A percentile compares a stretch with the other conserved stretches of the same genome.
phyloP scores from a whole-genome alignment of 2,113 vertebrate species.

The Dipodomys spectabilis region DNA sequence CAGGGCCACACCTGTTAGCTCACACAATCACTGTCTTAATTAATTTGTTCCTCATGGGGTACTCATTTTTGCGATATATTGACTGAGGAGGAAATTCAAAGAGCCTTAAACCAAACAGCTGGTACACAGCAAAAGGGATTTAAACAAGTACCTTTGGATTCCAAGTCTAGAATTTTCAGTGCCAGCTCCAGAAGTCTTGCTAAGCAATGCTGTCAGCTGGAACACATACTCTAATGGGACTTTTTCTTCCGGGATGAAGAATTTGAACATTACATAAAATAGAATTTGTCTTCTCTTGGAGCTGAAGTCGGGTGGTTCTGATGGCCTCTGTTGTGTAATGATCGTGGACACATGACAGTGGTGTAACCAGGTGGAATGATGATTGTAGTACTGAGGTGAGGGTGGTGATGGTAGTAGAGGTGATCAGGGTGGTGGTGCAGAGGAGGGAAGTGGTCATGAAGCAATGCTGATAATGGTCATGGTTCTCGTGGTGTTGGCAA shows the following conservation, averaged over 20 bases:
- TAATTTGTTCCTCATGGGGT: background rate
- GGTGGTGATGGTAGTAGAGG: background rate
- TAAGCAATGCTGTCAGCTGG: background rate
- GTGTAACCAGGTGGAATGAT: too few species aligned
- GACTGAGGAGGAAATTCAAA: background rate
- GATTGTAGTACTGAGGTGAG: too few species aligned
- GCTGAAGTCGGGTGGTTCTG: background rate
- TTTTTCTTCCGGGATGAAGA: background rate
- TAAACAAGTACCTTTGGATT: background rate
- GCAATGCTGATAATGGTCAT: background rate
- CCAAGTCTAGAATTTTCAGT: background rate
- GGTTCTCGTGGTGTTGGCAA: too few species aligned
- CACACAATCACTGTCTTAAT: background rate
- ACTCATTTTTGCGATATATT: background rate
- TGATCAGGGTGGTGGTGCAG: too few species aligned
- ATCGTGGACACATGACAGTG: too few species aligned
- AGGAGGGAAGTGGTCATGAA: too few species aligned
- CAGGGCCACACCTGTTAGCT: too few species aligned
- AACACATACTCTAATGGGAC: background rate
- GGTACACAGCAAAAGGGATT: fast-evolving
- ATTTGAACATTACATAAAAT: background rate
- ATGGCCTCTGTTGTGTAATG: too few species aligned
- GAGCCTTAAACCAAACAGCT: background rate
- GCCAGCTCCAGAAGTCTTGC: background rate
- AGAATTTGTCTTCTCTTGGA: background rate